Conservation (phyloP, 2,113 vertebrate species). For the Albula goreensis region DNA sequence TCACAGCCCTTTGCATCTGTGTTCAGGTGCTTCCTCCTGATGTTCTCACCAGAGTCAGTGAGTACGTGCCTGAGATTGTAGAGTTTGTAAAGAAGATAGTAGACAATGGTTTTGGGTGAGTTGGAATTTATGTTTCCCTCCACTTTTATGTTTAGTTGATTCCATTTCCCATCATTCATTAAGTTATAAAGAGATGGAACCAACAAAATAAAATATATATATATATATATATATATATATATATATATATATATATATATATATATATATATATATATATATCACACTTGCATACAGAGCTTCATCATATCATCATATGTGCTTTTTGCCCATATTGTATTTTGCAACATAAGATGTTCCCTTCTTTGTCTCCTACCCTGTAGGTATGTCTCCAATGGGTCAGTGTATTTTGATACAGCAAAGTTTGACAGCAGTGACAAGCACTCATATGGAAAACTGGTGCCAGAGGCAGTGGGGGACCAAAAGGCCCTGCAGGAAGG, state of each 20-base stretch:
- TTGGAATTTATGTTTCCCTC: background rate
- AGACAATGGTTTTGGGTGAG: constrained; percentile 92
- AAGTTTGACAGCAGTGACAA: constrained; percentile 81
- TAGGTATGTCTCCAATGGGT: constrained; percentile 91
- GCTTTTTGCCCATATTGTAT: no score
- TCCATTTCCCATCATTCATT: no score
- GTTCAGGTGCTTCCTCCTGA: constrained; percentile 89
- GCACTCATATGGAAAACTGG: constrained; percentile 94
- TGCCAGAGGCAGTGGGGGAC: constrained; percentile 94
- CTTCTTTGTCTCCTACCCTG: constrained; percentile 26
- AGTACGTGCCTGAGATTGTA: constrained; percentile 94
- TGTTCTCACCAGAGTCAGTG: constrained; percentile 92
- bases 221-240: no score
- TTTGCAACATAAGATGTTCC: background rate
- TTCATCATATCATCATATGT: no score
- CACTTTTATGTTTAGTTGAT: background rate
- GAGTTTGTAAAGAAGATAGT: constrained; percentile 86
- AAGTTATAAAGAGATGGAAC: no score
- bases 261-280: no score
- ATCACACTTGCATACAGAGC: no score
- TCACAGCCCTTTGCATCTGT: background rate
- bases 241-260: no score
- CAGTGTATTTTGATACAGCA: constrained; percentile 89
- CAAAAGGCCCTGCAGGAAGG: constrained; percentile 94
- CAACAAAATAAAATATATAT: no score